A percentile compares a stretch with the other conserved stretches of the same genome.
phyloP scores from a whole-genome alignment of 2,113 vertebrate genomes.

The Tauraco erythrolophus region DNA sequence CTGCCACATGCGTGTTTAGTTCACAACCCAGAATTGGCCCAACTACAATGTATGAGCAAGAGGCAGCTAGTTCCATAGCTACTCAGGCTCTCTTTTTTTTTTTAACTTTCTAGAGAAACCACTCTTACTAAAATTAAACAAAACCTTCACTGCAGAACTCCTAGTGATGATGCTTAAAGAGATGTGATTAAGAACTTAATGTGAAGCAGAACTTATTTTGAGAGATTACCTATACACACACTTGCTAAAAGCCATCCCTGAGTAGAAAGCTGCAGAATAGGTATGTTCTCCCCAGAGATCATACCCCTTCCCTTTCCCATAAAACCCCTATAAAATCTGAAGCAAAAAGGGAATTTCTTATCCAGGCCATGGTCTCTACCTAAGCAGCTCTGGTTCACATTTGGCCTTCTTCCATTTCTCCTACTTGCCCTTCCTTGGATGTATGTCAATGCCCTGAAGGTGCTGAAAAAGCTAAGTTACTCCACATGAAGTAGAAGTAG shows the following conservation, averaged over 20 bases:
- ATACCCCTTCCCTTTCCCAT: neutral
- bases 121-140: neutral
- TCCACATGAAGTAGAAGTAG: conserved; percentile 22
- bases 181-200: neutral
- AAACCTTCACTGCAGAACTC: neutral
- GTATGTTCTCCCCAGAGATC: neutral
- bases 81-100: neutral
- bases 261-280: neutral
- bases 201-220: neutral
- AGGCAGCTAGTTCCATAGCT: neutral
- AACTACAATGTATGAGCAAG: neutral
- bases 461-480: conserved; percentile 57
- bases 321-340: neutral
- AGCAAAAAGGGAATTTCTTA: neutral
- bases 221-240: neutral
- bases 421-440: conserved; percentile 25
- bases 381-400: conserved; percentile 33
- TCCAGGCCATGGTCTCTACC: neutral
- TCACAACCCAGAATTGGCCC: neutral
- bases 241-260: neutral
- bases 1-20: neutral
- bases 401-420: conserved; percentile 51
- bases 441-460: conserved; percentile 49
- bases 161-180: neutral
- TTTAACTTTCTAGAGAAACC: neutral